Evolutionary conservation across 2,888 invertebrate species (phyloP), one percentile per base, ranked within the genome.

Genomic region (Watsonalla binaria): DNA sequence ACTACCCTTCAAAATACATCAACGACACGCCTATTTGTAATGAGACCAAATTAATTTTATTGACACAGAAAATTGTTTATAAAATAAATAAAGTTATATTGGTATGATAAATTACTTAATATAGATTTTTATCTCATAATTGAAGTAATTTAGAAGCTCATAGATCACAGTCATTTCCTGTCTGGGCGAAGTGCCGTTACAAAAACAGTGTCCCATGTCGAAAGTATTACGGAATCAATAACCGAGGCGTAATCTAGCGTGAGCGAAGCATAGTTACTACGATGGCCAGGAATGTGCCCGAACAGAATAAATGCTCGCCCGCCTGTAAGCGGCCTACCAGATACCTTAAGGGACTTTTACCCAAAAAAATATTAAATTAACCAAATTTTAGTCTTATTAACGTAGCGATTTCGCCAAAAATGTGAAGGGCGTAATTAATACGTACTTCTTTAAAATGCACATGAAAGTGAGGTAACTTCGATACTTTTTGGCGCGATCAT

Each of bases 261-360:
- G 75, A 76, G 74, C 66, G 70, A 66, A 71, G 70, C 78, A 74
- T 76, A 75, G 74, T 65, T 60, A 61, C 60, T 62, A 82, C 84
- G 85, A 82, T 76, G 68, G 69, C 51, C 15, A 55, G 80, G 86
- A 86, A 86, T 86, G 83, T 65, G 66, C 70, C 70, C 67, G 56
- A 66, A 62, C 68, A 56, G 69, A 76, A 24, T 24, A 24, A 24
- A 72, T 71, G 74, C 64, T 61, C 73, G 76, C 72, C 77, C 74
- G 70, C 77, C 75, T 70, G 71, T 71, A 69, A 57, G 55, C 55
- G 50, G 48, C 59, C 56, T 62, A 60, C 58, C 55, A 46, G 47
- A 51, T 39, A 24, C n/a, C 51, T 61, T 59, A 59, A 42, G 11
- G 42, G 4, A 24, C 2, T 4, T 24, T 24, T 24, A 24, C 24